Conservation (phyloP, 2,113 vertebrate genomes). For the Talpa occidentalis region DNA sequence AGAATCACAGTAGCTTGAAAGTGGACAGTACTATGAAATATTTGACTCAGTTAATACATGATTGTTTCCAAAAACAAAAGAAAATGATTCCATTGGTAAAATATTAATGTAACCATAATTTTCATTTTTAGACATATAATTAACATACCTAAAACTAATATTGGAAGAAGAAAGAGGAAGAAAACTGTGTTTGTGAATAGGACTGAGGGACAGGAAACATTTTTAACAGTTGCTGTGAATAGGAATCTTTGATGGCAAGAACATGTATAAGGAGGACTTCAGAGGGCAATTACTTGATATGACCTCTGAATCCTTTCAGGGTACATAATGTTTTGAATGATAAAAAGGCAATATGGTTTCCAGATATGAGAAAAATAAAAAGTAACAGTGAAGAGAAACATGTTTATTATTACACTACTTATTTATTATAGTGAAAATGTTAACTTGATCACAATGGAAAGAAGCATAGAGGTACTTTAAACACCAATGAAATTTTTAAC, state of each 20-base stretch:
- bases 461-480: too few species aligned
- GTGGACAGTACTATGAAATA: not conserved
- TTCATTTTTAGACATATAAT: not conserved
- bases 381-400: too few species aligned
- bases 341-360: too few species aligned
- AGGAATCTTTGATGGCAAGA: not conserved
- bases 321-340: too few species aligned
- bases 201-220: not conserved
- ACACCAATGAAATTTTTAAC: too few species aligned
- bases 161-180: not conserved
- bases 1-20: not conserved
- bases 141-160: conserved; percentile 11
- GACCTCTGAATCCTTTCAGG: too few species aligned
- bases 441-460: too few species aligned
- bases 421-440: too few species aligned
- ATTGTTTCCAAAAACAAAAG: conserved; percentile 34
- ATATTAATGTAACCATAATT: not conserved
- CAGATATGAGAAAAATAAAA: too few species aligned
- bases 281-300: too few species aligned
- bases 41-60: not conserved
- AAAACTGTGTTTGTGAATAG: not conserved
- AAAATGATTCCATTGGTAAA: not conserved
- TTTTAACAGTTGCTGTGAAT: not conserved
- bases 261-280: not conserved
- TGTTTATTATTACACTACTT: too few species aligned